Evolutionary conservation across 2,797 vertebrate species (phyloP).

Genomic region (Scarus forsteni): DNA sequence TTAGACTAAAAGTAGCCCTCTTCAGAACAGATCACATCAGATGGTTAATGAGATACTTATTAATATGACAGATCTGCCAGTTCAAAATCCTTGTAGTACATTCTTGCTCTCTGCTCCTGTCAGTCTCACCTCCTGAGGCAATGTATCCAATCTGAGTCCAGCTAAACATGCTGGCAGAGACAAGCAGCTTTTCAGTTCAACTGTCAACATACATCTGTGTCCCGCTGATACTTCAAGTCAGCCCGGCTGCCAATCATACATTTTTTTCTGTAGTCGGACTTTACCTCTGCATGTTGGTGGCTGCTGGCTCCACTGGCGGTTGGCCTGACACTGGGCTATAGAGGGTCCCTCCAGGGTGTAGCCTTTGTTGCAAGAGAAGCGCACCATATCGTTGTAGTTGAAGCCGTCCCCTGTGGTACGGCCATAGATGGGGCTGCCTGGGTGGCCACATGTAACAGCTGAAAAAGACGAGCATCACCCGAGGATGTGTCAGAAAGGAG

Average conservation of each 20-base stretch:
- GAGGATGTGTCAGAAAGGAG: constrained; percentile 1
- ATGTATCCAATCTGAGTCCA: constrained; percentile 12
- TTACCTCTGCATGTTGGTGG: constrained; percentile 96
- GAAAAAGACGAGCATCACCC: constrained; percentile 27
- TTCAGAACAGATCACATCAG: constrained; percentile 16
- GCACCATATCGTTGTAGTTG: constrained; percentile 96
- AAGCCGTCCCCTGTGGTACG: constrained; percentile 95
- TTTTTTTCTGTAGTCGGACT: constrained; percentile 17
- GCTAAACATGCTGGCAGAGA: constrained; percentile 31
- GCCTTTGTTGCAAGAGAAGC: constrained; percentile 94
- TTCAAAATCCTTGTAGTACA: constrained; percentile 3
- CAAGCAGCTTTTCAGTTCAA: constrained; percentile 39
- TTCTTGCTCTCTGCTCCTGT: not conserved
- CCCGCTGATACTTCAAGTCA: constrained; percentile 39
- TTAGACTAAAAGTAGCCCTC: constrained; percentile 8
- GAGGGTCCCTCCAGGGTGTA: constrained; percentile 96
- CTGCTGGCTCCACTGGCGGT: constrained; percentile 95
- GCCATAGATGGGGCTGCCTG: constrained; percentile 97
- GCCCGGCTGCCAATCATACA: constrained; percentile 35
- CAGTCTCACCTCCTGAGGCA: constrained; percentile 11
- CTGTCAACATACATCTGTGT: constrained; percentile 39
- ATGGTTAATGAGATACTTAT: constrained; percentile 26
- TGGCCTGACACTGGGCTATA: constrained; percentile 94
- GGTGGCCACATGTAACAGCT: constrained; percentile 98
- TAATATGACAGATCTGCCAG: constrained; percentile 3